These are phyloP conservation scores for Clostera curtula DNA, from an alignment of 2,888 invertebrate species.

Conservation along the genomic window DNA sequence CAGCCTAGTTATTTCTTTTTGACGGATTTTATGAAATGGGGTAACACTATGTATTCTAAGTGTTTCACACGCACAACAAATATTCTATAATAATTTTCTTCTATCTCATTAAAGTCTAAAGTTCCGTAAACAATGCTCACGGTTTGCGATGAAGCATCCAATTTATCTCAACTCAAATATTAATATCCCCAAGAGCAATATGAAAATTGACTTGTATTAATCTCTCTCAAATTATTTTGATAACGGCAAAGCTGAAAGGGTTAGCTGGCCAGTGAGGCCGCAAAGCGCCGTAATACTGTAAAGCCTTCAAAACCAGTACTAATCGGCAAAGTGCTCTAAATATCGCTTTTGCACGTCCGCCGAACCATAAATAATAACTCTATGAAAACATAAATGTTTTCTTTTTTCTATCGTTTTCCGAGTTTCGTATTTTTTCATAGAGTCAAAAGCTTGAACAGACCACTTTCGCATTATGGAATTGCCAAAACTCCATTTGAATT, in stretches of 20 bases:
- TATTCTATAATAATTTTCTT: background rate
- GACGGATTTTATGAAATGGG: no score
- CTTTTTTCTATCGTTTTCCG: slow-evolving; percentile 72
- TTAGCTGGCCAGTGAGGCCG: slow-evolving; percentile 35
- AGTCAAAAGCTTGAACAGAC: slow-evolving; percentile 76
- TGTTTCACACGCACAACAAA: no score
- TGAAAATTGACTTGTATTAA: slow-evolving; percentile 37
- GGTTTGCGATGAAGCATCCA: slow-evolving; percentile 16
- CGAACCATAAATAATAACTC: slow-evolving; percentile 72
- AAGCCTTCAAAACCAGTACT: slow-evolving; percentile 50
- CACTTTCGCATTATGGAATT: slow-evolving; percentile 76
- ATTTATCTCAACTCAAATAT: slow-evolving; percentile 28
- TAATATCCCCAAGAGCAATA: slow-evolving; percentile 29
- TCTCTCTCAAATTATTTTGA: slow-evolving; percentile 60
- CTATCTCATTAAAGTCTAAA: background rate
- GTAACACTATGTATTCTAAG: no score
- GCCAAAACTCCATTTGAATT: slow-evolving; percentile 68
- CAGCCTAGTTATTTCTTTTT: no score
- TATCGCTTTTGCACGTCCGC: slow-evolving; percentile 69
- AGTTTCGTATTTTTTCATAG: slow-evolving; percentile 71
- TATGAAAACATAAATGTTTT: slow-evolving; percentile 73
- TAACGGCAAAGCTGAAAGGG: slow-evolving; percentile 67
- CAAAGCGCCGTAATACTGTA: slow-evolving; percentile 44
- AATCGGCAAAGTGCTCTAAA: slow-evolving; percentile 73
- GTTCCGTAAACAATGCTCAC: slow-evolving; percentile 10